Conservation (phyloP, 2,888 invertebrate genomes). For the Melieria omissa region DNA sequence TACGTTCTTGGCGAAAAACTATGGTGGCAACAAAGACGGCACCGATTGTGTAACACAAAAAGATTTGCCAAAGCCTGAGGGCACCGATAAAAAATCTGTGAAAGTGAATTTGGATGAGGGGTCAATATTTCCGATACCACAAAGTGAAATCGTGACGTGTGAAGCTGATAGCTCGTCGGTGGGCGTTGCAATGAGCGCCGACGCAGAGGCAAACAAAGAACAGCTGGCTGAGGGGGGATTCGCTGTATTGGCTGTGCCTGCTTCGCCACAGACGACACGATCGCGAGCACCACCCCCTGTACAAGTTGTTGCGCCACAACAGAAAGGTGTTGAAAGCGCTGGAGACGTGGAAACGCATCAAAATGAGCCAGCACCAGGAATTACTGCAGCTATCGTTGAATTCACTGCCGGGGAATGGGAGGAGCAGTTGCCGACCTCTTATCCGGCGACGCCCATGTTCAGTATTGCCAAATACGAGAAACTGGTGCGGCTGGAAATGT, state of each 20-base stretch:
- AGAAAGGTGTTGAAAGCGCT: conserved; percentile 7
- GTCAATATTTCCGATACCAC: neutral
- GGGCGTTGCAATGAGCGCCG: too few species aligned
- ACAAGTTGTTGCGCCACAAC: conserved; percentile 36
- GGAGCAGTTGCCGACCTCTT: conserved; percentile 14
- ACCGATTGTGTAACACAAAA: neutral
- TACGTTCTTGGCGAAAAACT: neutral
- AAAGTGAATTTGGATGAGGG: neutral
- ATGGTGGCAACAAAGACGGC: neutral
- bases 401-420: neutral
- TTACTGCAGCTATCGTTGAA: neutral
- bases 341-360: too few species aligned
- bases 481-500: conserved; percentile 15
- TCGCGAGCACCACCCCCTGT: conserved; percentile 21
- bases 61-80: too few species aligned
- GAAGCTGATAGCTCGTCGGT: conserved; percentile 14
- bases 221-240: too few species aligned
- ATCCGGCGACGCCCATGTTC: conserved; percentile 29
- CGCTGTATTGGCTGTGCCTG: too few species aligned
- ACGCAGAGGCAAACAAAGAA: too few species aligned
- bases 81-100: neutral
- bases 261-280: neutral
- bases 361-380: too few species aligned
- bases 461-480: conserved; percentile 24
- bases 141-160: conserved; percentile 13